phyloP scores from a whole-genome alignment of 2,888 invertebrate species.

The Tanytarsus gracilentus region DNA sequence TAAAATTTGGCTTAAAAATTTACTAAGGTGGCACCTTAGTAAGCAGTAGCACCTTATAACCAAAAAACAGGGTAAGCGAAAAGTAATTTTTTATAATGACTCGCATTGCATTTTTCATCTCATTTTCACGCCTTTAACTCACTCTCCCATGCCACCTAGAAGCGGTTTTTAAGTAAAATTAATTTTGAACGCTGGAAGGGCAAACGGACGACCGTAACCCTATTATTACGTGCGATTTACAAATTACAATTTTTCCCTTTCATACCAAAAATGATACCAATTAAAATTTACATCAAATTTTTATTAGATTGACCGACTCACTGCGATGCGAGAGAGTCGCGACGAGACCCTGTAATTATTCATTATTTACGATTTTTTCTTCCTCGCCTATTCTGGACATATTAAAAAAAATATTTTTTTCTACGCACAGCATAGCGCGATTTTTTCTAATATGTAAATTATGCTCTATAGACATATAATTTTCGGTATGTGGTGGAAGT shows the following conservation, averaged over 20 bases:
- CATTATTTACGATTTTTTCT: constrained; percentile 4
- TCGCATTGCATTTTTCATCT: too few species aligned
- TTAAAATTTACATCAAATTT: constrained; percentile 21
- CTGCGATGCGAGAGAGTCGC: neutral
- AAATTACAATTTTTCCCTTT: neutral
- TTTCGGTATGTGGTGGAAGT: too few species aligned
- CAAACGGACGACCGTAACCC: neutral
- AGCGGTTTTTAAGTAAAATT: too few species aligned
- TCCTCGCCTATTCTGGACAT: neutral
- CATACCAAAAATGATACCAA: neutral
- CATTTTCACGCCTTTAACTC: too few species aligned
- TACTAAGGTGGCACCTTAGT: too few species aligned
- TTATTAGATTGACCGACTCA: too few species aligned
- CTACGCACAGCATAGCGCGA: neutral
- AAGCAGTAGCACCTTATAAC: too few species aligned
- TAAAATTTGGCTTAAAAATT: too few species aligned
- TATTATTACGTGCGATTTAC: constrained; percentile 15
- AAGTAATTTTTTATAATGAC: too few species aligned
- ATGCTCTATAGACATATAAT: constrained; percentile 12
- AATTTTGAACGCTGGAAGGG: neutral
- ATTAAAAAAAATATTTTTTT: neutral
- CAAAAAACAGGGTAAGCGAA: too few species aligned
- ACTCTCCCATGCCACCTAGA: too few species aligned
- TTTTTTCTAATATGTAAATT: constrained; percentile 27
- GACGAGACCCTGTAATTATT: constrained; percentile 9